Evolutionary conservation across 2,113 vertebrate genomes (phyloP), one percentile per base, ranked within the genome.

Genomic region (Mugil cephalus): DNA sequence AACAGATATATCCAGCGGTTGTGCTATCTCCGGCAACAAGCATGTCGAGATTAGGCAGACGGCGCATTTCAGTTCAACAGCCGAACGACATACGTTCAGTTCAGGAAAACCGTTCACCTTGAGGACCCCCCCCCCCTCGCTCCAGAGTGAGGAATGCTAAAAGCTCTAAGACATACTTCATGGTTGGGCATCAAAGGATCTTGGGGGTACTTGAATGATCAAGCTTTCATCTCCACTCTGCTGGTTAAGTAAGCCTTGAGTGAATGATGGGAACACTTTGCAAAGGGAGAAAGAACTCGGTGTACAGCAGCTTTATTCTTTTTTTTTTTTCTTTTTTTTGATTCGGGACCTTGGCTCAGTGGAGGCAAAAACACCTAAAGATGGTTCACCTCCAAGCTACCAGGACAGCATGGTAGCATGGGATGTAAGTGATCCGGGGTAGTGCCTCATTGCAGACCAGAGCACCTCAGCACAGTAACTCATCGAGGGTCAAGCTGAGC

Each of bases 161-260:
- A 80, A 89, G 84, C 84, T 67, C 79, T 84, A 50, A 74, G 85
- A 85, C 83, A 79, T 76, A 83, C 88, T 88, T 89, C 84, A 90
- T 74, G 83, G 79, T 80, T 7, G 63, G 69, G 64, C 71, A 86
- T 91, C 87, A 89, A 86, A 90, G 83, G 71, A 67, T 51, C 48
- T 52, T 19, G 15, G 21, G 51, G 74, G 82, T 60, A 61, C 85
- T 89, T 14, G 4, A 90, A 78, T 62, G 88, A 60, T 89, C 64
- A 79, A 78, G 82, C 80, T 89, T 89, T 89, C 74, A 86, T 88
- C 80, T 83, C 71, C 76, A 82, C 79, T 88, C 70, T 54, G 71
- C 69, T 78, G 80, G 71, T 85, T 83, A 86, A 87, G 80, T 79
- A 80, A 89, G 87, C 74, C 46, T 65, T 56, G 69, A 70, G 59